Base-by-base conservation (phyloP, 2,888 invertebrate genomes). In the Apamea monoglypha region DNA sequence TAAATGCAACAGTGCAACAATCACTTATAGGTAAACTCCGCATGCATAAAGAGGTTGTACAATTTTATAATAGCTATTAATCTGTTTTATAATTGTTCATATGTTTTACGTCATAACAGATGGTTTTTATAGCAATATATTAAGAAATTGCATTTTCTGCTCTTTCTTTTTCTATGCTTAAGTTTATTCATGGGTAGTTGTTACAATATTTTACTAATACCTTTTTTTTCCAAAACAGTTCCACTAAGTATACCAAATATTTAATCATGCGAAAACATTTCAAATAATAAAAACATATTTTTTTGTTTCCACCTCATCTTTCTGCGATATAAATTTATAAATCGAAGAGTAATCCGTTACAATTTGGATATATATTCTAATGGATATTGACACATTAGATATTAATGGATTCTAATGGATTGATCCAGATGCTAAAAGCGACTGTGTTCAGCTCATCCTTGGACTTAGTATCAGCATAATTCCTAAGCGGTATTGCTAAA, bases 361-460 rank as follows among this genome's bases (percentile, higher is more conserved):
- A 44, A 83, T 63, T 79, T 76, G 21, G 53, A 74, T 63, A 36
- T 66, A 50, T 71, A 71, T 69, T 80, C 29, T 74, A 73, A 82
- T 84, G 68, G 72, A 78, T 82, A 66, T 78, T 75, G 74, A 78
- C 72, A 81, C 69, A 86, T 84, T 82, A 73, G 21, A 74, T 79
- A 82, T 82, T 81, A 82, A 87, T 79, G 73, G 56, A 72, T 59
- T 68, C 12, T 88, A 86, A 84, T 82, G 86, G 86, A 88, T 76
- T 81, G 76, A 86, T 80, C 68, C 75, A 76, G 67, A 81, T 7
- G 56, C 50, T 66, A 44, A 68, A 59, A 80, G 64, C 36, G 44
- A 36, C 44, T 40, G n/a, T 67, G 63, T 72, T 68, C 36, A 56
- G 14, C 29, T 59, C 47, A 12, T 76, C 68, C 67, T 80, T 71